phyloP scores from a whole-genome alignment of 2,888 invertebrate species.

The Erannis defoliaria region DNA sequence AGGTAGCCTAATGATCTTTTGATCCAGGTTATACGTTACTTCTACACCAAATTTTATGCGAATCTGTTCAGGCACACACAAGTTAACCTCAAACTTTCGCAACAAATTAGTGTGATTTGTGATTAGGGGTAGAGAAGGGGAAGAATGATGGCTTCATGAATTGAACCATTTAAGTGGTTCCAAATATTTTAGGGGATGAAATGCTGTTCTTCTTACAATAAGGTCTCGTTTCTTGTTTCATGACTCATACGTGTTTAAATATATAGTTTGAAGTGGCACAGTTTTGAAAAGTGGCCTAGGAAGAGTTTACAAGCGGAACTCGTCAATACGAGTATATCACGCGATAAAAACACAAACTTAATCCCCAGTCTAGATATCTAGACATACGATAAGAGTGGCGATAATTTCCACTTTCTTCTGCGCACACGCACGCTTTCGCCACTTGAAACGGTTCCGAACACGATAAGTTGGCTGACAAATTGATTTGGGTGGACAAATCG shows the following conservation, averaged over 20 bases:
- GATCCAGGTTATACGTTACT: too few species aligned
- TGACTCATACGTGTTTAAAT: not conserved
- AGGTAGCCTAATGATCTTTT: too few species aligned
- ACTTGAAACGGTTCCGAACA: constrained; percentile 38
- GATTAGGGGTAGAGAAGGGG: too few species aligned
- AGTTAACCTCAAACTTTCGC: too few species aligned
- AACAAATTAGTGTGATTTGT: too few species aligned
- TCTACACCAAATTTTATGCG: too few species aligned
- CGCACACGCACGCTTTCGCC: constrained; percentile 34
- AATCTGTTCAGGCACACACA: too few species aligned
- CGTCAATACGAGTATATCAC: constrained; percentile 19
- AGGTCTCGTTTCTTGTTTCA: constrained; percentile 1
- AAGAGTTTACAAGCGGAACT: constrained; percentile 14
- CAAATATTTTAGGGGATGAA: too few species aligned
- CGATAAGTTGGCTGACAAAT: constrained; percentile 33
- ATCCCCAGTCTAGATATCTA: constrained; percentile 34
- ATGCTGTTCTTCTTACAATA: not conserved
- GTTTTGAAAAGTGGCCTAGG: constrained; percentile 19
- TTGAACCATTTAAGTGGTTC: too few species aligned
- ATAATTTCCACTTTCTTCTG: constrained; percentile 39
- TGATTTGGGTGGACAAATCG: constrained; percentile 24
- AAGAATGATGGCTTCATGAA: too few species aligned
- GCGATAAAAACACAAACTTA: constrained; percentile 31
- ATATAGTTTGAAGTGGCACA: too few species aligned
- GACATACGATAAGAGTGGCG: constrained; percentile 28